Conservation (phyloP, 2,797 vertebrate species). For the Rhynchonycteris naso region DNA sequence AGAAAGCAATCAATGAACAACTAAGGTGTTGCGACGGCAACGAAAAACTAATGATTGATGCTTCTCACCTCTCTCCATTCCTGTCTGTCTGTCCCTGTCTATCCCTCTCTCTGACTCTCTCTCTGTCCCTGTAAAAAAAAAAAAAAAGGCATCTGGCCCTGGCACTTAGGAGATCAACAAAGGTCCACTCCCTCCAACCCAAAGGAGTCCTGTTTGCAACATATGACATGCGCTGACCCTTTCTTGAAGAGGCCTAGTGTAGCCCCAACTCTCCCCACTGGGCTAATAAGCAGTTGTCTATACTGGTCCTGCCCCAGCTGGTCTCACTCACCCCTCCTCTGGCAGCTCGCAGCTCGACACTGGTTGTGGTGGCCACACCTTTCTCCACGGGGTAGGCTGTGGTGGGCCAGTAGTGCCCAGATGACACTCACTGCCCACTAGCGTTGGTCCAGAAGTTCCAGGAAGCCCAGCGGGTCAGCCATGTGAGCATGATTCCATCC, state of each 20-base stretch:
- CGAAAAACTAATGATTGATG: too few relatives aligned
- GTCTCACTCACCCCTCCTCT: fast-evolving
- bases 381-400: fast-evolving
- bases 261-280: fast-evolving
- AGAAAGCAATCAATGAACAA: too few relatives aligned
- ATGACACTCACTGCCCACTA: fast-evolving
- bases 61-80: too few relatives aligned
- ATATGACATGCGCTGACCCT: fast-evolving
- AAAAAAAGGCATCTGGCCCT: too few relatives aligned
- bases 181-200: neutral
- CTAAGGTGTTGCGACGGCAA: too few relatives aligned
- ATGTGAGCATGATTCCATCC: fast-evolving
- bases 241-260: neutral
- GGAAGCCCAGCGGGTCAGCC: neutral
- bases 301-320: fast-evolving
- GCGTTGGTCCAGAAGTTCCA: fast-evolving
- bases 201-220: neutral
- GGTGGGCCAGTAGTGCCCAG: neutral
- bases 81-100: too few relatives aligned
- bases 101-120: too few relatives aligned
- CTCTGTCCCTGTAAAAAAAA: too few relatives aligned
- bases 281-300: neutral
- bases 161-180: neutral
- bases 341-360: neutral
- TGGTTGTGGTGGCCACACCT: fast-evolving